Conservation (phyloP, 2,888 invertebrate genomes). For the Azorinus chamasolen region DNA sequence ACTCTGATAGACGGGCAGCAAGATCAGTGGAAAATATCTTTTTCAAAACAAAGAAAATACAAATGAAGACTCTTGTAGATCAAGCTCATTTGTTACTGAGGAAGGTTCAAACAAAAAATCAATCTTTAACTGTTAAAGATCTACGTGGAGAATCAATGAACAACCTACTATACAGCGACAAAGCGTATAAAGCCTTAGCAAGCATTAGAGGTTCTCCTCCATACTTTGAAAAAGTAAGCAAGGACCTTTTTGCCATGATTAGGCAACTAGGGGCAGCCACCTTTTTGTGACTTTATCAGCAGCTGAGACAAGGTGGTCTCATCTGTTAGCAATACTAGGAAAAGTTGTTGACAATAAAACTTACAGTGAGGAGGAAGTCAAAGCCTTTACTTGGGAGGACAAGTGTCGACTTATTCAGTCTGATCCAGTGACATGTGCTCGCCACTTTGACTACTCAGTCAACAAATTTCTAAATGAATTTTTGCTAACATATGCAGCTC, state of each 20-base stretch:
- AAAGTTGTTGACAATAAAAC: slow-evolving; percentile 28
- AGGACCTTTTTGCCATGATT: too few species aligned
- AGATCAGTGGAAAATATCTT: slow-evolving; percentile 49
- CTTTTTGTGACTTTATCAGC: slow-evolving; percentile 63
- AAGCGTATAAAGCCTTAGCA: slow-evolving; percentile 51
- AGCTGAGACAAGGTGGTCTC: slow-evolving; percentile 62
- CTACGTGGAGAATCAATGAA: slow-evolving; percentile 14
- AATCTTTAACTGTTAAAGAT: slow-evolving; percentile 42
- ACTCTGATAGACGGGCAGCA: slow-evolving; percentile 45
- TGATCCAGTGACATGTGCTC: slow-evolving; percentile 54
- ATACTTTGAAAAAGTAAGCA: too few species aligned
- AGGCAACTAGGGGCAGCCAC: slow-evolving; percentile 51
- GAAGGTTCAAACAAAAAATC: slow-evolving; percentile 38
- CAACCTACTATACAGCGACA: slow-evolving; percentile 31
- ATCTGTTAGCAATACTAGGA: slow-evolving; percentile 36
- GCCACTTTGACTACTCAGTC: slow-evolving; percentile 45
- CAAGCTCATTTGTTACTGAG: slow-evolving; percentile 43
- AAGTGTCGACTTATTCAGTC: slow-evolving; percentile 42
- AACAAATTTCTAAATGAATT: slow-evolving; percentile 30
- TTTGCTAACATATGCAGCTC: slow-evolving; percentile 11
- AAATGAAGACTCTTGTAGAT: slow-evolving; percentile 50
- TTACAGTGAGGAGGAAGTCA: slow-evolving; percentile 40
- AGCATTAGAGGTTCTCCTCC: slow-evolving; percentile 62
- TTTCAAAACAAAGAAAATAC: slow-evolving; percentile 59
- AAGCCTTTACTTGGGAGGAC: slow-evolving; percentile 31